Evolutionary conservation across 2,797 vertebrate species (phyloP), one percentile per base, ranked within the genome.

Genomic region (Etheostoma nigrum): DNA sequence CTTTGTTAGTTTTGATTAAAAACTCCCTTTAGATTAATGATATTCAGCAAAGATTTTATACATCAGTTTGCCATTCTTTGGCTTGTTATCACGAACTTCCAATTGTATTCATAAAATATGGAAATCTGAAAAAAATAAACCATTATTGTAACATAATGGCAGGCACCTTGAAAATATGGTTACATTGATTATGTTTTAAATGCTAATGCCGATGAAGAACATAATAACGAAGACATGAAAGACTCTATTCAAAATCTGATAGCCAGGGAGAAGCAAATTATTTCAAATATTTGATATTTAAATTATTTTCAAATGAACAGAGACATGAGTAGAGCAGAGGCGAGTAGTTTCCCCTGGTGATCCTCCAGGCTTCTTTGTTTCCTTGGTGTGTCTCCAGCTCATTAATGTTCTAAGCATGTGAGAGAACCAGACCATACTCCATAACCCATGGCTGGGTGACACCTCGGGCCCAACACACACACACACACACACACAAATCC

Each of bases 251-350:
- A 88, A 75, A 89, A 92, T 92, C 79, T 88, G 91, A 93, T 94
- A 91, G 89, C 88, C 84, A 88, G 88, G 86, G 92, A 94, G 91
- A 91, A 91, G 92, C 90, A 92, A 91, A 94, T 91, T 84, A 93
- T 93, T 91, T 94, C 82, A 93, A 93, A 94, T 93, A 93, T 94
- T 94, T 94, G 92, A 94, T 95, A 94, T 94, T 94, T 92, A 94
- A 94, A 95, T 95, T 87, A 93, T 94, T 95, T 95, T 94, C 90
- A 94, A 92, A 93, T 94, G 92, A 95, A 94, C 91, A 93, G 91
- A 94, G 91, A 93, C 92, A 83, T 85, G 90, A 93, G 85, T 88
- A 65, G 82, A 92, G 89, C 82, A 66, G 90, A 88, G 88, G 88
- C 82, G 75, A 92, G 86, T 79, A 82, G 83, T 90, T 93, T 93